Base-by-base conservation (phyloP, 2,888 invertebrate species). In the Hecatera dysodea region DNA sequence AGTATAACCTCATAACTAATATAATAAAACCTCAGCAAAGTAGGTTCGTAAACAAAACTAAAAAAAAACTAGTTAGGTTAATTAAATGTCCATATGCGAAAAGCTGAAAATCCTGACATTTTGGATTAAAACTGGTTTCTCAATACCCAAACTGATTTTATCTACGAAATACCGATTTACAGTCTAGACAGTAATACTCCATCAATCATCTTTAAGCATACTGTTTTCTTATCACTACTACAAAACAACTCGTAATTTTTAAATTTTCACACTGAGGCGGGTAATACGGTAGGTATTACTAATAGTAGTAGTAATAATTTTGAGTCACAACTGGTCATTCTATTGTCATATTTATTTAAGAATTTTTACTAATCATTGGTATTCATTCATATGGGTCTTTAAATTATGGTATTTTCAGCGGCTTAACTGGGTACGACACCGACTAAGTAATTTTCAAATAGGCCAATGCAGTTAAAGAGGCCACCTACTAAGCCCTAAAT, bases 91-190 rank as follows among this genome's bases (percentile, higher is more conserved):
- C n/a, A n/a, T n/a, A n/a, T n/a, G n/a, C n/a, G n/a, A n/a, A n/a
- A n/a, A n/a, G n/a, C n/a, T 39, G 8, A 36, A 36, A 36, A 36
- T 27, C 9, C 15, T 36, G n/a, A 33, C 17, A 50, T 50, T 57
- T 50, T 24, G 3, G 0, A 24, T 9, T 9, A 17, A 24, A 50
- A 57, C 48, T 48, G 17, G 48, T 50, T 42, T n/a, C 4, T 7
- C 39, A 50, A 50, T 1, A n/a, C 7, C 11, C 9, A 42, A n/a
- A 72, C n/a, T 27, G 17, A 56, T 52, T 56, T 39, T 33, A 42
- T 50, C 17, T 50, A 50, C 33, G 29, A 48, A 39, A 56, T 39
- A 17, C 8, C 17, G 29, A 56, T 42, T 71, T 33, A n/a, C 24
- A 29, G 15, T 1, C 24, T 56, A 71, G 29, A 70, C 46, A n/a